Evolutionary conservation across 2,888 invertebrate species (phyloP).

Genomic region (Apamea crenata): DNA sequence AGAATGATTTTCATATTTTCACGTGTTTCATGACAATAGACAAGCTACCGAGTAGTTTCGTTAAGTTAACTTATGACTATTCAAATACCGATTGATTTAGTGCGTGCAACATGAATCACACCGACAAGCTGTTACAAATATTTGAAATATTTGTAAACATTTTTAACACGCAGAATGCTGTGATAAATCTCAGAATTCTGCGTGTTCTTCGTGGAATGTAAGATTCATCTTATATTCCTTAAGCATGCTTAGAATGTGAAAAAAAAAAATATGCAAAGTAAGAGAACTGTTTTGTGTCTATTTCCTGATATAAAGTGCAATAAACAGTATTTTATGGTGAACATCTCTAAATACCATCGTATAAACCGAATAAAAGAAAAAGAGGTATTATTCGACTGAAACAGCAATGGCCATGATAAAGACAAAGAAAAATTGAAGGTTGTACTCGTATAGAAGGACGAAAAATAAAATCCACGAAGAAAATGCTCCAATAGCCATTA

Average conservation of each 20-base stretch:
- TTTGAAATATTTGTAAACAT: conserved; percentile 8
- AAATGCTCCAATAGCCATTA: background rate
- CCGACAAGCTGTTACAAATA: background rate
- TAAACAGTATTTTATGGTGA: background rate
- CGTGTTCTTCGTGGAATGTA: no score
- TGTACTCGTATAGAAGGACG: background rate
- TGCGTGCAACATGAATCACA: background rate
- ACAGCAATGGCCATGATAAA: no score
- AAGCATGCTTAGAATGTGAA: no score
- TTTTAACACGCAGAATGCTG: background rate
- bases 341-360: background rate
- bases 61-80: background rate
- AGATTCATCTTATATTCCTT: background rate
- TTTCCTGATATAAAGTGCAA: background rate
- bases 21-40: background rate
- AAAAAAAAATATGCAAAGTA: background rate
- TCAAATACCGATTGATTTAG: background rate
- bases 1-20: conserved; percentile 26
- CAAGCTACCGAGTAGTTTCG: background rate
- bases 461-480: background rate
- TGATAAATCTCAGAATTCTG: background rate
- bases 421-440: background rate
- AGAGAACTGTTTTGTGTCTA: background rate
- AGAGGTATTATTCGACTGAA: background rate
- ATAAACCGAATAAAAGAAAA: background rate